These are phyloP conservation scores for Loriculus beryllinus DNA, from an alignment of 2,797 vertebrate species.

Conservation along the genomic window DNA sequence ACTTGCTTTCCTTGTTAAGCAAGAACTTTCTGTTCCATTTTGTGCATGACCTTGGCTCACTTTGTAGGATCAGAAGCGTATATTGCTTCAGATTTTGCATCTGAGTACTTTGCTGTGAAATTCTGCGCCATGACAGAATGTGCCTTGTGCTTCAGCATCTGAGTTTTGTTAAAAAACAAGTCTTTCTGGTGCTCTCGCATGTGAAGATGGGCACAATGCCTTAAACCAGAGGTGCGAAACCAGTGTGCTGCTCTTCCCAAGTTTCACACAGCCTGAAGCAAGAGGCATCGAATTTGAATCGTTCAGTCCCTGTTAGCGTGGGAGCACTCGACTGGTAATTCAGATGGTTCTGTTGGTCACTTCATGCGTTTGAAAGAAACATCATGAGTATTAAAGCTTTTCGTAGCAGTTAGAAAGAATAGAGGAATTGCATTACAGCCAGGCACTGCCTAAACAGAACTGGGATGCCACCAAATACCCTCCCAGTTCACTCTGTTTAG, in stretches of 20 bases:
- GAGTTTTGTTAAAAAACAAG: background rate
- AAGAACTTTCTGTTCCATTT: background rate
- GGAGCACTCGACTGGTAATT: background rate
- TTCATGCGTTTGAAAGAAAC: background rate
- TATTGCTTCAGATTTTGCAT: background rate
- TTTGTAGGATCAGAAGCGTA: background rate
- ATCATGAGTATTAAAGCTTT: background rate
- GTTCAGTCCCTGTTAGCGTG: background rate
- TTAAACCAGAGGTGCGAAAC: conserved; percentile 11
- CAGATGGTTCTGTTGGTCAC: background rate
- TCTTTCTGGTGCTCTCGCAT: background rate
- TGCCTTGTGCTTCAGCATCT: background rate
- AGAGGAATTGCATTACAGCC: background rate
- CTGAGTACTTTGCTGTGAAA: background rate
- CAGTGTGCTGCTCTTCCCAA: background rate
- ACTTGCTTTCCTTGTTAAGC: background rate
- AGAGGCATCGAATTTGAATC: background rate
- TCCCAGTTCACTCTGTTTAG: background rate
- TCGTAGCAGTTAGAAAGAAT: background rate
- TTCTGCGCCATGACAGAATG: background rate
- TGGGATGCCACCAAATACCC: background rate
- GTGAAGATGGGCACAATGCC: background rate
- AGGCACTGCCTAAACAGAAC: background rate
- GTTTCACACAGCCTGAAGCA: conserved; percentile 20
- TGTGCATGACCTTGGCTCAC: background rate